These are phyloP conservation scores for Diplazon laetatorius DNA, from an alignment of 2,888 invertebrate species.

Conservation along the genomic window DNA sequence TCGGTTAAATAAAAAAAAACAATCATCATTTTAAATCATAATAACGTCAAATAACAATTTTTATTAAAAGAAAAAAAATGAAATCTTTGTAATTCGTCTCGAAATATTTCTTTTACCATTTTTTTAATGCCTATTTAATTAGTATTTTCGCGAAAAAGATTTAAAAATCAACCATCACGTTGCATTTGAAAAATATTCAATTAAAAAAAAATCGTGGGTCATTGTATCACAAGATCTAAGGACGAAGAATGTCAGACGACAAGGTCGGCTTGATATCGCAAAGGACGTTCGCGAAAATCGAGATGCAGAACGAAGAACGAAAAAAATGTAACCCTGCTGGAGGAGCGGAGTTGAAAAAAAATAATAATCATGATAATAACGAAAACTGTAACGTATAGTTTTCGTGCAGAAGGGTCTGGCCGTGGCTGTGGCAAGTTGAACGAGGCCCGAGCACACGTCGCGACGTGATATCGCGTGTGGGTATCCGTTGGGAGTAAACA, in stretches of 20 bases:
- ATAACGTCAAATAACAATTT: too few species aligned
- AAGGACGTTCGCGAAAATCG: slow-evolving; percentile 30
- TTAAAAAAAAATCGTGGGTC: too few species aligned
- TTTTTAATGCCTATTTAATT: neutral
- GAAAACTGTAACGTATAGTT: slow-evolving; percentile 36
- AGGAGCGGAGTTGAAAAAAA: slow-evolving; percentile 39
- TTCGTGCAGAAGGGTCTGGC: slow-evolving; percentile 62
- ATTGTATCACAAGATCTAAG: too few species aligned
- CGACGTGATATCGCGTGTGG: slow-evolving; percentile 72
- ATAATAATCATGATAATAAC: too few species aligned
- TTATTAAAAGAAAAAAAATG: too few species aligned
- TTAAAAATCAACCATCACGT: neutral
- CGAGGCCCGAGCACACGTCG: slow-evolving; percentile 45
- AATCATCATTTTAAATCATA: too few species aligned
- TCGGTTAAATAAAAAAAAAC: too few species aligned
- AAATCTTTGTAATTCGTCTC: too few species aligned
- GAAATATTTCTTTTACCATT: too few species aligned
- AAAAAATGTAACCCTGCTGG: slow-evolving; percentile 27
- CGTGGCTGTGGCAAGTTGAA: slow-evolving; percentile 54
- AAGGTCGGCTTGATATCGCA: slow-evolving; percentile 4
- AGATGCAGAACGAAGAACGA: slow-evolving; percentile 21
- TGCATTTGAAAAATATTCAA: neutral
- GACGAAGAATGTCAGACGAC: too few species aligned
- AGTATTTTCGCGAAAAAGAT: neutral
- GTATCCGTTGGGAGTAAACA: slow-evolving; percentile 77